These are phyloP conservation scores for Agrilus biguttatus DNA, from an alignment of 2,888 invertebrate species.

Conservation along the genomic window DNA sequence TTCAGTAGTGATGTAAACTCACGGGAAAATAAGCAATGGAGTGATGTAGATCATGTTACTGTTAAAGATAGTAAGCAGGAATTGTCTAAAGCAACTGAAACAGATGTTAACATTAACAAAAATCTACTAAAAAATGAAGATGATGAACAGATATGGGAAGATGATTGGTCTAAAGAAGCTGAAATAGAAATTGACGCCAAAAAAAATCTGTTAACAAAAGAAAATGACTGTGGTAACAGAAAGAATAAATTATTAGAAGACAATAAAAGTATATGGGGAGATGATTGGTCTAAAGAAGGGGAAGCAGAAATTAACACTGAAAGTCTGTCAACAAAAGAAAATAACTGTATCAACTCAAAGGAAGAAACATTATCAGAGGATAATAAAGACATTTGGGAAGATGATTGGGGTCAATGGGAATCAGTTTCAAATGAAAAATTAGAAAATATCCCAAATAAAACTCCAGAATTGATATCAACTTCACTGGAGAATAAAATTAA, in stretches of 20 bases:
- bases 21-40: neutral
- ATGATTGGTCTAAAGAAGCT: constrained; percentile 12
- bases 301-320: too few species aligned
- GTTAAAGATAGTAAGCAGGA: neutral
- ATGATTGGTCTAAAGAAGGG: constrained; percentile 13
- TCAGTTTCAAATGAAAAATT: constrained; percentile 3
- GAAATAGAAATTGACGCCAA: too few species aligned
- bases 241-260: constrained; percentile 3
- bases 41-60: neutral
- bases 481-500: neutral
- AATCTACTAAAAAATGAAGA: constrained; percentile 4
- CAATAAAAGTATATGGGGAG: constrained; percentile 31
- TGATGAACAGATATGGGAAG: constrained; percentile 31
- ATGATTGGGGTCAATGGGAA: constrained; percentile 24
- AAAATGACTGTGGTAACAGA: constrained; percentile 1
- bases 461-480: constrained; percentile 6
- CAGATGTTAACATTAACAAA: neutral
- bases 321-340: constrained; percentile 4
- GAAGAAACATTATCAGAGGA: constrained; percentile 4
- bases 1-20: neutral
- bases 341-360: constrained; percentile 1
- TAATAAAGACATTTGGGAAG: constrained; percentile 31
- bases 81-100: neutral
- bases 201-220: constrained; percentile 4
- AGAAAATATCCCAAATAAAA: constrained; percentile 8